Base-by-base conservation (phyloP, 1,140 invertebrate genomes). In the Drosophila melanica region DNA sequence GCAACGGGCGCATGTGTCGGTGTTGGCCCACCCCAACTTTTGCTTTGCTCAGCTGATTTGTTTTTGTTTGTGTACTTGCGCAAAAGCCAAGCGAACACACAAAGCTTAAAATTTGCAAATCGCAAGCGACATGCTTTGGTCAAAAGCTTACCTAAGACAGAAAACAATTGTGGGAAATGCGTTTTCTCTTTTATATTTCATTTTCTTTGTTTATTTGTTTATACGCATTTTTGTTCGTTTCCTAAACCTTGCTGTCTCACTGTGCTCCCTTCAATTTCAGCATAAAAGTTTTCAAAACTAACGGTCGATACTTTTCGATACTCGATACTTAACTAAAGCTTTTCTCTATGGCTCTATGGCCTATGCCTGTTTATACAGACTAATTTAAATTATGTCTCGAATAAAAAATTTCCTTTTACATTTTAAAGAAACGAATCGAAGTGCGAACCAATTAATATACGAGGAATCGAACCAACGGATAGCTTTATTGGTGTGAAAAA, bases 21-120 rank as follows among this genome's bases (percentile, higher is more conserved):
- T 66, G 54, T 58, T 57, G 48, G 39, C 50, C 55, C 48, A 55
- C 55, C 23, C 48, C 55, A 54, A 39, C 42, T 53, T 42, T 35
- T 14, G 14, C 44, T 18, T 44, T 50, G 45, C 63, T 77, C 81
- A 84, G 81, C 81, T 84, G 79, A 50, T 65, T 63, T 48, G 68
- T 16, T 77, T 27, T 80, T 85, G 81, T 77, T 77, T 77, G 57
- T 71, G 81, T 85, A 84, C 78, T 87, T 85, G 82, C 81, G 82
- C 81, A 81, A 77, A 85, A 85, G 67, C 50, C 39, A 41, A 20
- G 41, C 42, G 16, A 64, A 37, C 48, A 54, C 16, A n/a, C 50
- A 6, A 77, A 77, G 75, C 75, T 51, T 57, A 23, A 60, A 69
- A 77, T 57, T 72, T 55, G 63, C 59, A 73, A 55, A 73, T 62